These are phyloP conservation scores for Parauchenoglanis ngamensis DNA, from an alignment of 2,797 vertebrate species.

Conservation along the genomic window DNA sequence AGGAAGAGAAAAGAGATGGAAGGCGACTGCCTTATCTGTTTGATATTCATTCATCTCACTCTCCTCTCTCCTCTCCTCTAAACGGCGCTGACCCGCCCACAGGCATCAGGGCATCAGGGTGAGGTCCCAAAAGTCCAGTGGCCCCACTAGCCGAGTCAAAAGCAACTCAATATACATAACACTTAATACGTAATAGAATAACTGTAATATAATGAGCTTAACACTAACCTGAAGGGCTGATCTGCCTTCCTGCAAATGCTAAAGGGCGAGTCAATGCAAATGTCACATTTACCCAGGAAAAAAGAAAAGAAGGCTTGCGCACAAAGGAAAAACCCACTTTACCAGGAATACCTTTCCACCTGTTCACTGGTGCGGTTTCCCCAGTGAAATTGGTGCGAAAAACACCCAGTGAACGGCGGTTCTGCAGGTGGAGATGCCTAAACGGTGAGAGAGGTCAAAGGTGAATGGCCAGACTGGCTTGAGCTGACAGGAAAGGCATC, in stretches of 20 bases:
- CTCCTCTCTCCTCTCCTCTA: not conserved
- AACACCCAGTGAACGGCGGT: not conserved
- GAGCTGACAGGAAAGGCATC: not conserved
- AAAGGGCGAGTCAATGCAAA: not conserved
- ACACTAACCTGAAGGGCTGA: not conserved
- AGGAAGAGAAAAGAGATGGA: not conserved
- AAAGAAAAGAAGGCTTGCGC: not conserved
- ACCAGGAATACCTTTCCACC: not conserved
- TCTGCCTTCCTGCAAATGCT: not conserved
- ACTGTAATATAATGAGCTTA: not conserved
- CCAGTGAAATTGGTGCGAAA: not conserved
- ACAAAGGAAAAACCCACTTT: not conserved
- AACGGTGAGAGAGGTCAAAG: not conserved
- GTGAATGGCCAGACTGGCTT: not conserved
- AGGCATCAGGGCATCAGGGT: not conserved
- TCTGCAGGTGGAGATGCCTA: not conserved
- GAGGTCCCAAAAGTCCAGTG: not conserved
- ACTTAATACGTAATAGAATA: not conserved
- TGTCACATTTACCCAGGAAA: not conserved
- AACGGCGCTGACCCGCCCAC: not conserved
- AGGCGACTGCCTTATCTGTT: not conserved
- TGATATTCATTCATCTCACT: slow-evolving; percentile 14
- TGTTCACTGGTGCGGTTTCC: not conserved
- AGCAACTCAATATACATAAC: not conserved
- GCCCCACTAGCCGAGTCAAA: not conserved